Percentiles rank a stretch among this genome's conserved stretches.
Evolutionary conservation across 2,888 invertebrate genomes (phyloP).

Genomic region (Chrysotoxum bicinctum): DNA sequence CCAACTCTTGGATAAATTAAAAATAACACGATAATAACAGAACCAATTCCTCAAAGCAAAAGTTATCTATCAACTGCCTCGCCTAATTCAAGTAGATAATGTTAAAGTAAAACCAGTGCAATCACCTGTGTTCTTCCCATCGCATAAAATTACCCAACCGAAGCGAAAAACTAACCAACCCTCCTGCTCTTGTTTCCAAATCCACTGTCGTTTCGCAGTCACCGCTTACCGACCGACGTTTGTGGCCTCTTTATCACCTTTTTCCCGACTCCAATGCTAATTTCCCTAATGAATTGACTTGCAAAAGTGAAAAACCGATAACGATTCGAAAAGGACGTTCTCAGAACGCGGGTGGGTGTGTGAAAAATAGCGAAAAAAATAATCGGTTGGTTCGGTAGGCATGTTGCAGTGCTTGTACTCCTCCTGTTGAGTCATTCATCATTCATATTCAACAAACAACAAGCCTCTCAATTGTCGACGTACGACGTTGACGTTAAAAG

Average conservation of each 20-base stretch:
- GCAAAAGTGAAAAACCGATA: slow-evolving; percentile 34
- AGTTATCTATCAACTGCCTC: not conserved
- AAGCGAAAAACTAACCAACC: slow-evolving; percentile 13
- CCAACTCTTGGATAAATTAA: slow-evolving; percentile 29
- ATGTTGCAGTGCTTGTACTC: slow-evolving; percentile 57
- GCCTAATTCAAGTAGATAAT: slow-evolving; percentile 29
- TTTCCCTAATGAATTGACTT: slow-evolving; percentile 16
- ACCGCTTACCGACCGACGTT: not conserved
- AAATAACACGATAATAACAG: not conserved
- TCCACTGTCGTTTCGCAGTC: not conserved
- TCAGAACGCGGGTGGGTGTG: slow-evolving; percentile 25
- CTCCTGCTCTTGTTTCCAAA: not conserved
- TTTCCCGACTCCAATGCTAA: slow-evolving; percentile 44
- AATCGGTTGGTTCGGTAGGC: slow-evolving; percentile 18
- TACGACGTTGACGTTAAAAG: not conserved
- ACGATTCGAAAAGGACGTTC: not conserved
- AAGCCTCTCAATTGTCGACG: not conserved
- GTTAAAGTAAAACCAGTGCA: slow-evolving; percentile 20
- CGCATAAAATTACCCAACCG: slow-evolving; percentile 45
- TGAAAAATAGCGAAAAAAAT: not conserved
- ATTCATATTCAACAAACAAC: slow-evolving; percentile 29
- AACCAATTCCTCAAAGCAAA: not conserved
- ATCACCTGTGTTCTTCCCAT: slow-evolving; percentile 28
- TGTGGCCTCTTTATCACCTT: not conserved
- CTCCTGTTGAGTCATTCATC: slow-evolving; percentile 70